Evolutionary conservation across 2,888 invertebrate genomes (phyloP).

Genomic region (Hypercompe scribonia): DNA sequence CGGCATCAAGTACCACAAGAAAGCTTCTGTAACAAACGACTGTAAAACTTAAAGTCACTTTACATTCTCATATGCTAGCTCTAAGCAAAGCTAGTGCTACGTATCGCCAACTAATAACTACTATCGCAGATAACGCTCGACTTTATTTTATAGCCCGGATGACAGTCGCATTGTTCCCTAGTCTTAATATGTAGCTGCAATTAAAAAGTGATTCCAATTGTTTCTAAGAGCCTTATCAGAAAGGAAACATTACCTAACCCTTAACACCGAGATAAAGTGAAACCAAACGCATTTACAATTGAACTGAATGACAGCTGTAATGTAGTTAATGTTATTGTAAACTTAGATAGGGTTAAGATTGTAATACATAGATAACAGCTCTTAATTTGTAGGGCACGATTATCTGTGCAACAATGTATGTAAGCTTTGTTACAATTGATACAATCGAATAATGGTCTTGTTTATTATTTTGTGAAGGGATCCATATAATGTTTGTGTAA

Average conservation of each 20-base stretch:
- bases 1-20: too few species aligned
- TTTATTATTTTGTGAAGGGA: slow-evolving; percentile 14
- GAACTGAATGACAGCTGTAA: slow-evolving; percentile 52
- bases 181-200: background rate
- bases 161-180: background rate
- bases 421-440: slow-evolving; percentile 46
- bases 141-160: background rate
- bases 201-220: background rate
- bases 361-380: slow-evolving; percentile 63
- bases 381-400: slow-evolving; percentile 54
- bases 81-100: too few species aligned
- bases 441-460: slow-evolving; percentile 38
- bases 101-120: too few species aligned
- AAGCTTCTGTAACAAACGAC: too few species aligned
- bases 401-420: slow-evolving; percentile 33
- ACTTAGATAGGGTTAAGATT: slow-evolving; percentile 55
- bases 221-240: background rate
- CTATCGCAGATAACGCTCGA: background rate
- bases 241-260: slow-evolving; percentile 20
- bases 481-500: background rate
- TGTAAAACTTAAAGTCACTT: too few species aligned
- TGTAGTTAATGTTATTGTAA: slow-evolving; percentile 56
- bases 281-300: slow-evolving; percentile 53
- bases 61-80: too few species aligned
- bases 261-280: slow-evolving; percentile 28